Percentiles rank a stretch among this genome's conserved stretches.
Evolutionary conservation across 2,797 vertebrate species (phyloP).

Genomic region (Chrosomus eos): DNA sequence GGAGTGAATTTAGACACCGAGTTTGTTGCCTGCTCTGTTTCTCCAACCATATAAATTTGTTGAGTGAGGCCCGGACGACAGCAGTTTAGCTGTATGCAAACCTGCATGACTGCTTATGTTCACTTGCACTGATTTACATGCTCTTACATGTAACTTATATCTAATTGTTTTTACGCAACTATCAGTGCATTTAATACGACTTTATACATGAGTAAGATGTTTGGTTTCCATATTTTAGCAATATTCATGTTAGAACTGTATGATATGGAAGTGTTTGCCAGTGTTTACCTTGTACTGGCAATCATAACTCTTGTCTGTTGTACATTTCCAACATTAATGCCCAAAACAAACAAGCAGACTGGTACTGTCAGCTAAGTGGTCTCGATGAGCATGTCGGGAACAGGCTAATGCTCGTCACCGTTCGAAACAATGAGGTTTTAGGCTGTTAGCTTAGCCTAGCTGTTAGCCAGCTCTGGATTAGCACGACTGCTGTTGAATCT

Average conservation of each 20-base stretch:
- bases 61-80: slow-evolving; percentile 20
- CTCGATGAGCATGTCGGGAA: slow-evolving; percentile 12
- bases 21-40: not conserved
- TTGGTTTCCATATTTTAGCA: not conserved
- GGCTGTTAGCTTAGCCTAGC: slow-evolving; percentile 40
- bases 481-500: not conserved
- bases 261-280: not conserved
- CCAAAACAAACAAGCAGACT: not conserved
- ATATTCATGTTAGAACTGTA: not conserved
- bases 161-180: not conserved
- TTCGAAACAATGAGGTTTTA: slow-evolving; percentile 40
- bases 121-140: not conserved
- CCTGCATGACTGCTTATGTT: no score
- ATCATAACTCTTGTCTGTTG: not conserved
- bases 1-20: slow-evolving; percentile 14
- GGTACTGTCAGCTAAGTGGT: slow-evolving; percentile 23
- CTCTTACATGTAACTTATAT: not conserved
- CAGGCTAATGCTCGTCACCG: slow-evolving; percentile 30
- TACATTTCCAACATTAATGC: not conserved
- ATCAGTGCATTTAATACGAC: not conserved
- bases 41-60: slow-evolving; percentile 20
- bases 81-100: not conserved
- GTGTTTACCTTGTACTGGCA: not conserved
- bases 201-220: not conserved
- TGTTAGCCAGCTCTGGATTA: not conserved